phyloP scores from a whole-genome alignment of 2,797 vertebrate species.

The Australoheros facetus region DNA sequence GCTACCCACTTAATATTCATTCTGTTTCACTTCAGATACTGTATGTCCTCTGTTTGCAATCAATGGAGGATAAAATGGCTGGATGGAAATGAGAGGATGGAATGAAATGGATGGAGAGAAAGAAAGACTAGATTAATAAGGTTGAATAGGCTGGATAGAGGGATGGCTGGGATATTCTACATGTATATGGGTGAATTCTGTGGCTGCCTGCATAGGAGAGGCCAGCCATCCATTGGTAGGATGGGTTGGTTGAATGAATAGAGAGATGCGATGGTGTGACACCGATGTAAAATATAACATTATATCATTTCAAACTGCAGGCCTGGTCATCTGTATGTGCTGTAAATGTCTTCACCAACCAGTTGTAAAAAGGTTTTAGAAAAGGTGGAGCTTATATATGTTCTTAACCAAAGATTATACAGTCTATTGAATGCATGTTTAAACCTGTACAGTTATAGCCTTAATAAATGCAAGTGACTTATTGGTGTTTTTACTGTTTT shows the following conservation, averaged over 20 bases:
- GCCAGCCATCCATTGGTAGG: conserved; percentile 20
- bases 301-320: conserved; percentile 15
- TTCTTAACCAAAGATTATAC: not conserved
- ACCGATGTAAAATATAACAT: conserved; percentile 13
- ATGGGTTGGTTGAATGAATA: conserved; percentile 10
- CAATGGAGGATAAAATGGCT: conserved; percentile 55
- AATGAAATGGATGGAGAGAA: conserved; percentile 29
- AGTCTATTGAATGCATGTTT: not conserved
- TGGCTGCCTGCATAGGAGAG: conserved; percentile 32
- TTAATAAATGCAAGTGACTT: not conserved
- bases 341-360: not conserved
- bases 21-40: conserved; percentile 66
- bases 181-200: conserved; percentile 29
- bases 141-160: conserved; percentile 39
- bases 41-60: conserved; percentile 55
- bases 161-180: conserved; percentile 33
- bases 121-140: conserved; percentile 50
- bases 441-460: not conserved
- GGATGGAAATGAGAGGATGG: conserved; percentile 49
- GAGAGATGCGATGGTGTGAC: conserved; percentile 3
- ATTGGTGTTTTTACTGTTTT: not conserved
- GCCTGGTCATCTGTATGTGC: not conserved
- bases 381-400: not conserved
- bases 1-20: conserved; percentile 65
- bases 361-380: not conserved